Evolutionary conservation across 2,113 vertebrate species (phyloP).

Genomic region (Myiozetetes cayanensis): DNA sequence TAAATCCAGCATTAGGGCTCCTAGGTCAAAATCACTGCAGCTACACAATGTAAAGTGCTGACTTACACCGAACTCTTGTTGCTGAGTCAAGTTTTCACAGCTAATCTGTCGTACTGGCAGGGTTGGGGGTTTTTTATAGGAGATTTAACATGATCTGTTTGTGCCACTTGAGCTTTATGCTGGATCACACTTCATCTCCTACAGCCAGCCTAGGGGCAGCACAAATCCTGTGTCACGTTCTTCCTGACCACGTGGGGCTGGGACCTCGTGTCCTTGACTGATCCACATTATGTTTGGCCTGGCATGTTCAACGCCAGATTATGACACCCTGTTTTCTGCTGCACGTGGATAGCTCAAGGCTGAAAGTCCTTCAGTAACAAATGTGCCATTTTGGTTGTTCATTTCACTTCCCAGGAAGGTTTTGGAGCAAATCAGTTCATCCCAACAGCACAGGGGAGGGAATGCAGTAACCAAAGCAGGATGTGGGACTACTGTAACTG

Average conservation of each 20-base stretch:
- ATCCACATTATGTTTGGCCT: background rate
- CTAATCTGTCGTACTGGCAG: background rate
- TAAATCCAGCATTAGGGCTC: background rate
- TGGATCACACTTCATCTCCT: background rate
- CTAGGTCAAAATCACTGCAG: background rate
- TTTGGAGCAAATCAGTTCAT: background rate
- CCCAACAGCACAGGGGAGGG: background rate
- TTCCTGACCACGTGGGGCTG: background rate
- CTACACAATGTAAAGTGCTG: background rate
- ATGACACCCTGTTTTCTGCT: background rate
- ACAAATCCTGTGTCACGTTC: background rate
- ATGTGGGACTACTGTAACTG: background rate
- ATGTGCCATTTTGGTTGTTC: background rate
- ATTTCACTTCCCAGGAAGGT: background rate
- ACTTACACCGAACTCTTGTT: background rate
- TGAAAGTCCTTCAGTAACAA: background rate
- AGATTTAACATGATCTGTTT: background rate
- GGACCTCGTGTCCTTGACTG: background rate
- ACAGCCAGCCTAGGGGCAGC: background rate
- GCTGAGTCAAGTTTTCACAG: background rate
- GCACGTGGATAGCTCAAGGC: background rate
- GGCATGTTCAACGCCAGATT: fast-evolving
- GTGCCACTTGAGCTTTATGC: background rate
- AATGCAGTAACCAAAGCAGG: background rate
- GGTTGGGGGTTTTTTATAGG: fast-evolving